Evolutionary conservation across 2,888 invertebrate genomes (phyloP), one percentile per base, ranked within the genome.

Genomic region (Heliconius ismenius): DNA sequence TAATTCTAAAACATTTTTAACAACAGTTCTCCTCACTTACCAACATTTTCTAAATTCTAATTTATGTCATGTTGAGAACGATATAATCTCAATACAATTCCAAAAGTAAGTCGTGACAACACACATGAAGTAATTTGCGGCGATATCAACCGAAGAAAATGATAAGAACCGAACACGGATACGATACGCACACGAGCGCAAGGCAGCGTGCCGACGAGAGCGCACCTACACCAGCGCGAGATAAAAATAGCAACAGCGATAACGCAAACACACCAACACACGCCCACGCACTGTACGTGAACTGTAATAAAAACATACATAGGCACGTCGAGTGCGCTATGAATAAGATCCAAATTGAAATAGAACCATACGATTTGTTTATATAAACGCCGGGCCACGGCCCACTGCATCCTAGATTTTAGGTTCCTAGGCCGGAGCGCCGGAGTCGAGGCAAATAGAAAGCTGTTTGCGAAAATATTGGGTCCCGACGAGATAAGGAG

Each of bases 251-350:
- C 88, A 87, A 83, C 89, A 86, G 86, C 91, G 92, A 93, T 93
- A 93, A 91, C 92, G 91, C 92, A 90, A 92, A 91, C 92, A 92
- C 91, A 92, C 92, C 90, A 92, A 92, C 92, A 93, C 92, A 91
- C 92, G 91, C 92, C 91, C 91, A 92, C 93, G 87, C 88, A 84
- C 85, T 86, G 90, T 91, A 91, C 90, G 89, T 91, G 90, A 91
- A 92, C 91, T 90, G 91, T 92, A 91, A 92, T 93, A 92, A 93
- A 91, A 92, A 93, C 92, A 92, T 90, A 91, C 91, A 89, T 89
- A 88, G 86, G 88, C 81, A 84, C 84, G 86, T 85, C 79, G 80
- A 86, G 84, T 85, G 87, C 85, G 89, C 90, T 90, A 89, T 88
- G 90, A 91, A 91, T 90, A 91, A 90, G 85, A 89, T 86, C 89